Base-by-base conservation (phyloP, 2,113 vertebrate genomes). In the Heterochromis multidens region DNA sequence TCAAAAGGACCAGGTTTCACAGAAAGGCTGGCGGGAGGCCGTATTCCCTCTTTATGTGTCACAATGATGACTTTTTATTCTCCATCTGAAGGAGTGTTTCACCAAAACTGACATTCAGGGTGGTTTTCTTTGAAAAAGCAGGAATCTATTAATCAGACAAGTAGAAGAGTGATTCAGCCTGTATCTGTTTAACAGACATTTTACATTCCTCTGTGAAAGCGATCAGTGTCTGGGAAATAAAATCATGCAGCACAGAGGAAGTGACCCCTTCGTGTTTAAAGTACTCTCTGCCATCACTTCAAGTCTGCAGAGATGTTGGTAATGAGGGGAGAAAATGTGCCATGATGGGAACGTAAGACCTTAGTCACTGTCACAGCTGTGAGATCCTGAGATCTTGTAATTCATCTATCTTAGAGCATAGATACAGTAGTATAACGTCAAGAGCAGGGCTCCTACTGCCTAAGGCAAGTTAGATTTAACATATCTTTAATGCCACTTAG, bases 1-100 rank as follows among this genome's bases (percentile, higher is more conserved):
- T 88, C 87, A 89, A 78, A 88, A 80, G 63, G 33, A n/a, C 13
- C 80, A 74, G 81, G 76, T 84, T 80, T 86, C 78, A 60, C 13
- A 43, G 62, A 79, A 56, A 7, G 40, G 60, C 19, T 33, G 77
- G 25, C 3, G 27, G 79, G 79, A 83, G 77, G 58, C 77, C 17
- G 33, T 6, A 16, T 52, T 85, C 56, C 23, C 29, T 59, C 79
- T 85, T 29, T 58, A 29, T 81, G 56, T 72, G 46, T 17, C 76
- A 72, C 77, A 82, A 12, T 43, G 52, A 83, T 83, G 63, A 81
- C 54, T 27, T 70, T 89, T 84, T n/a, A 81, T 29, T 61, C 60
- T 70, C 21, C 6, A 1, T 80, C 16, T 79, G 74, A 84, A 81
- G 74, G 11, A 46, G 72, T 12, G 70, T 70, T 81, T 21, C 76